These are phyloP conservation scores for Melospiza georgiana DNA, from an alignment of 2,113 vertebrate species.

Conservation along the genomic window DNA sequence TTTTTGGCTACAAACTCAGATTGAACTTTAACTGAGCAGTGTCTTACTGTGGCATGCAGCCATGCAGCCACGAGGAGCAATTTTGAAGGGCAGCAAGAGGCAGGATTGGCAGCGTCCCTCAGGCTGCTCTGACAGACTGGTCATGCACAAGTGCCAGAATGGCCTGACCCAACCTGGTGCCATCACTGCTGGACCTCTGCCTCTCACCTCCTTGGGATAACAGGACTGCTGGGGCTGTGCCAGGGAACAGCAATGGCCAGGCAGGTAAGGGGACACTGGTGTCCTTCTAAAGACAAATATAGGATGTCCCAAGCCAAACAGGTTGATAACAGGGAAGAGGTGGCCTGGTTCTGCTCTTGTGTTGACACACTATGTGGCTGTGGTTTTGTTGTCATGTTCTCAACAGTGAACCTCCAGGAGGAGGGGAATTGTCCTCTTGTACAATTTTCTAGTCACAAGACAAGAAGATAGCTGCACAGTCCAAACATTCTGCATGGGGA, in stretches of 20 bases:
- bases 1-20: background rate
- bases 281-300: background rate
- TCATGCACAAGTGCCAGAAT: background rate
- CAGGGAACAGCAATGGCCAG: background rate
- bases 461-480: background rate
- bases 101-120: background rate
- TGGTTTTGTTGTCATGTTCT: background rate
- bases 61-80: background rate
- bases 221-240: background rate
- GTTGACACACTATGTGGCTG: background rate
- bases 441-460: background rate
- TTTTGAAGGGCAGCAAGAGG: background rate
- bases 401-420: background rate
- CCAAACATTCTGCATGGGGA: background rate
- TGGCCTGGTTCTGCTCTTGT: background rate
- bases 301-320: background rate
- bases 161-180: background rate
- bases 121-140: background rate
- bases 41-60: background rate
- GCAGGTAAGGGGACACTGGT: background rate
- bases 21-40: slow-evolving; percentile 6
- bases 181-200: background rate
- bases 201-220: background rate
- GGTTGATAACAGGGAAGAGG: background rate
- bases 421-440: background rate